Evolutionary conservation across 2,888 invertebrate species (phyloP).

Genomic region (Hetaerina titia): DNA sequence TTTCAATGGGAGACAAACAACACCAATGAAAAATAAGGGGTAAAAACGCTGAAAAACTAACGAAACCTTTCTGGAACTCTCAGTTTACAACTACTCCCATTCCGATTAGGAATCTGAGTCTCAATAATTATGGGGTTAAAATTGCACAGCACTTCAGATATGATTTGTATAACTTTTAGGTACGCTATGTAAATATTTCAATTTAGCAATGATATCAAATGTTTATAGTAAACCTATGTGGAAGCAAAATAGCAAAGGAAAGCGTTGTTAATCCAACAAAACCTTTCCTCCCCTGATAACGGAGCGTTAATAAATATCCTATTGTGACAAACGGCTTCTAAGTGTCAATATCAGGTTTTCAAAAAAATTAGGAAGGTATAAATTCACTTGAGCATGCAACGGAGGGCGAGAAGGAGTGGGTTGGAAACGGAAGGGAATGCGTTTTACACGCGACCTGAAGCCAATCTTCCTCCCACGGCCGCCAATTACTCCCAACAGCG

Average conservation of each 20-base stretch:
- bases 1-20: not conserved
- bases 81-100: too few relatives aligned
- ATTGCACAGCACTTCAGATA: too few relatives aligned
- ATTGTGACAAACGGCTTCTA: constrained; percentile 37
- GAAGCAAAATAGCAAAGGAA: not conserved
- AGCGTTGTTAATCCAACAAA: not conserved
- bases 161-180: too few relatives aligned
- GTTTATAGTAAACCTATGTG: too few relatives aligned
- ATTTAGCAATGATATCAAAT: too few relatives aligned
- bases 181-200: too few relatives aligned
- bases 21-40: not conserved
- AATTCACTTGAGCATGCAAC: constrained; percentile 43
- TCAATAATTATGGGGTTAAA: too few relatives aligned
- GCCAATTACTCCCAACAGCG: constrained; percentile 52
- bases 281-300: not conserved
- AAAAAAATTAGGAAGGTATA: constrained; percentile 42
- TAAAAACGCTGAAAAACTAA: not conserved
- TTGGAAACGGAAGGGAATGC: constrained; percentile 19
- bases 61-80: not conserved
- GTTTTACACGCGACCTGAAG: constrained; percentile 49
- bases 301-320: constrained; percentile 25
- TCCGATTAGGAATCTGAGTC: too few relatives aligned
- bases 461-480: constrained; percentile 16
- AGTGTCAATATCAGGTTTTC: constrained; percentile 57
- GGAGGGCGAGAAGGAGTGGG: not conserved